Base-by-base conservation (phyloP, 2,113 vertebrate species). In the Equus przewalskii region DNA sequence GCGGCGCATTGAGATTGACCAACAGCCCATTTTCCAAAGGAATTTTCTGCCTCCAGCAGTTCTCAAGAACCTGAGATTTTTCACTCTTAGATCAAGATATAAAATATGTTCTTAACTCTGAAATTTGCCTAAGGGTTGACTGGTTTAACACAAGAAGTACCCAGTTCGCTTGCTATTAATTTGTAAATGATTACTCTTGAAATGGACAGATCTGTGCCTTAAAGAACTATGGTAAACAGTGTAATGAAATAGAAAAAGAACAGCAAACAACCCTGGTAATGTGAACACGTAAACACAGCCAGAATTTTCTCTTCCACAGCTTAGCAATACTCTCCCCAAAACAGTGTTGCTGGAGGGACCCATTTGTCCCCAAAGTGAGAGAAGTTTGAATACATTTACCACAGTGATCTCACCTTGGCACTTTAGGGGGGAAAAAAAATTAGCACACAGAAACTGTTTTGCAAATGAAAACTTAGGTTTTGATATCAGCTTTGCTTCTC, bases 61-160 rank as follows among this genome's bases (percentile, higher is more conserved):
- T 92, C 73, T 72, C 21, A 46, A 46, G 82, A 95, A 65, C 67
- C 60, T 67, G 58, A 86, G 58, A 51, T 65, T 58, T 85, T 62
- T 89, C 26, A 41, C 22, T n/a, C 54, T 82, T 30, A 8, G 15
- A 76, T 65, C 82, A 49, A 89, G 44, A 49, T 26, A 9, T 81
- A 72, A 89, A 80, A 76, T 78, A 44, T 26, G 44, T 93, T 88
- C 94, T 95, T 62, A 83, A 60, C 70, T 92, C 96, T n/a, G 65
- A 64, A 89, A 18, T 93, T 79, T 69, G 26, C 79, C 56, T 8
- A 28, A 56, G 73, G 79, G 62, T 36, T 93, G 83, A 44, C 83
- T 85, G 82, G 67, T 51, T 92, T 65, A 81, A 62, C 56, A 21
- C 46, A 28, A 51, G 88, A 51, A 36, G 46, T 44, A 36, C 6